A percentile compares a stretch with the other conserved stretches of the same genome.
These are phyloP conservation scores for Apocheima hispidaria DNA, from an alignment of 2,888 invertebrate genomes.

Conservation along the genomic window DNA sequence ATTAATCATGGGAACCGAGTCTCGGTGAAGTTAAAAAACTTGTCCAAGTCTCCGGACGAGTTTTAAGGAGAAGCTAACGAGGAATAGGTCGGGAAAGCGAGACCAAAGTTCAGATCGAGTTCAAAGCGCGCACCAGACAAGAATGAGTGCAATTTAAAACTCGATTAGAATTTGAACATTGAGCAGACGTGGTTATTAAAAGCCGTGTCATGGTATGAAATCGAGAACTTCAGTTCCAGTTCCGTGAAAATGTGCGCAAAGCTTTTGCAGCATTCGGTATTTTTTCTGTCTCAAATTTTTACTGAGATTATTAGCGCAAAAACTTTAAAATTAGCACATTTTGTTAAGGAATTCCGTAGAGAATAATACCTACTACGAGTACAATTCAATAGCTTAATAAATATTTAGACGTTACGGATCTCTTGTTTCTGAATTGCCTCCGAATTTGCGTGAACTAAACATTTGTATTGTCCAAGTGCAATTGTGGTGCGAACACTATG, in stretches of 20 bases:
- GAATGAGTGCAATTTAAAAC: conserved; percentile 86
- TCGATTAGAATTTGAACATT: conserved; percentile 84
- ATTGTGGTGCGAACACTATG: conserved; percentile 58
- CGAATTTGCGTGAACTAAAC: conserved; percentile 53
- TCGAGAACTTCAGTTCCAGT: conserved; percentile 55
- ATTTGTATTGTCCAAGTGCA: conserved; percentile 57
- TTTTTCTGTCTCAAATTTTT: conserved; percentile 45
- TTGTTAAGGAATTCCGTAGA: conserved; percentile 9
- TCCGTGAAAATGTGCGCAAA: conserved; percentile 53
- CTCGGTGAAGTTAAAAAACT: conserved; percentile 80
- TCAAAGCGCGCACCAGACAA: conserved; percentile 73
- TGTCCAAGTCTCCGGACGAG: conserved; percentile 72
- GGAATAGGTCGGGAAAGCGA: conserved; percentile 74
- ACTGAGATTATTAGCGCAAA: conserved; percentile 48
- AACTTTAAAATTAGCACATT: conserved; percentile 18
- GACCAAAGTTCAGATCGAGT: conserved; percentile 76
- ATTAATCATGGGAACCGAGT: conserved; percentile 82
- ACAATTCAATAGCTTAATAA: conserved; percentile 42
- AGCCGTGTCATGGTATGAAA: conserved; percentile 63
- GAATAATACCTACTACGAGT: conserved; percentile 43
- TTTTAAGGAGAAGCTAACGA: conserved; percentile 85
- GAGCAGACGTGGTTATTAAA: conserved; percentile 77
- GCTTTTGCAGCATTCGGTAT: conserved; percentile 54
- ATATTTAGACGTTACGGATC: conserved; percentile 35
- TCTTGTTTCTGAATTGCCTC: conserved; percentile 44